These are phyloP conservation scores for Pipistrellus nathusii DNA, from an alignment of 2,797 vertebrate genomes.

Conservation along the genomic window DNA sequence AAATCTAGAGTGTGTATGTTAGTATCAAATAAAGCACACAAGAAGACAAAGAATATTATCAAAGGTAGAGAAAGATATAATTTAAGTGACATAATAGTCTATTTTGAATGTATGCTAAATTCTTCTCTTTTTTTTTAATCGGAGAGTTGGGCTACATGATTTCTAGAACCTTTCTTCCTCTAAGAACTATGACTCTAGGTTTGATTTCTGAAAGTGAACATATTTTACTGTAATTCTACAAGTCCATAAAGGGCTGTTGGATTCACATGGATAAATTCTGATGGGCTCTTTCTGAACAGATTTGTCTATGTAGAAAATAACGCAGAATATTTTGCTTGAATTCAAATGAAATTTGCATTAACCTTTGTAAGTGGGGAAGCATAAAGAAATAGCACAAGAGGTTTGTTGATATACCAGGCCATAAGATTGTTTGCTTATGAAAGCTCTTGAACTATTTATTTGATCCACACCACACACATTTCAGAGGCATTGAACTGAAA, in stretches of 20 bases:
- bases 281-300: constrained; percentile 71
- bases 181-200: not conserved
- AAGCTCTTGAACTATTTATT: constrained; percentile 84
- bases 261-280: constrained; percentile 76
- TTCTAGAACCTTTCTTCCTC: not conserved
- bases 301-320: constrained; percentile 76
- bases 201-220: constrained; percentile 60
- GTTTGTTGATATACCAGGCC: constrained; percentile 78
- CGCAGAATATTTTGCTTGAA: constrained; percentile 75
- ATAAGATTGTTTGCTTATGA: constrained; percentile 83
- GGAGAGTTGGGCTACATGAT: not conserved
- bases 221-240: constrained; percentile 63
- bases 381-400: constrained; percentile 80
- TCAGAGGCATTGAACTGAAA: constrained; percentile 81
- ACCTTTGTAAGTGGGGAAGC: constrained; percentile 82
- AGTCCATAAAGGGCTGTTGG: constrained; percentile 71
- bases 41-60: not conserved
- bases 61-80: constrained; percentile 9
- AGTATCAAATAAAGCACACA: constrained; percentile 49
- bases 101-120: constrained; percentile 41
- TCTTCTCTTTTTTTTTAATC: not conserved
- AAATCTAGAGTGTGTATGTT: not conserved
- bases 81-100: constrained; percentile 33
- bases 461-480: constrained; percentile 82
- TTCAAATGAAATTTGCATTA: constrained; percentile 82